These are phyloP conservation scores for Scolanthus callimorphus DNA, from an alignment of 92 coral and sea anemone genomes.

Conservation along the genomic window DNA sequence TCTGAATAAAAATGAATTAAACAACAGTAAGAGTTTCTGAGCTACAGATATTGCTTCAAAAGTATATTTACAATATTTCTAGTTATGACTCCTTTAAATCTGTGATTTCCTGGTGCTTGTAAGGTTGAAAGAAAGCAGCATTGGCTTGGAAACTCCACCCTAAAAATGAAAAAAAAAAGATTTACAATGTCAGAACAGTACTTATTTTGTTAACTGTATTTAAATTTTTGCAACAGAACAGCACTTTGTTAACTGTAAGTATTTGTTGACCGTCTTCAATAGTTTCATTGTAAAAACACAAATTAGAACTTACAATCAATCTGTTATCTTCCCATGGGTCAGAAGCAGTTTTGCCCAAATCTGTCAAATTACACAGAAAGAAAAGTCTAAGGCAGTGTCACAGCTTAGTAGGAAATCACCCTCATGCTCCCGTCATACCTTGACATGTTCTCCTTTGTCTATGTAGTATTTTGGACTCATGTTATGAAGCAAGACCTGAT, in stretches of 20 bases:
- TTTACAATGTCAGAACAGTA: too few species aligned
- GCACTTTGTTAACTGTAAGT: too few species aligned
- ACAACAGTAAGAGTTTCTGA: too few species aligned
- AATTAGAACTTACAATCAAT: conserved; percentile 72
- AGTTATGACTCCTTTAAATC: conserved; percentile 68
- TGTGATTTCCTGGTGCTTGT: conserved; percentile 51
- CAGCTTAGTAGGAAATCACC: not conserved
- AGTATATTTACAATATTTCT: conserved; percentile 82
- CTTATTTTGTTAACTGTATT: too few species aligned
- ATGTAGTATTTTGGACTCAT: conserved; percentile 56
- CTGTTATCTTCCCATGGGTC: conserved; percentile 95
- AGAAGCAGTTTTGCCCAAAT: conserved; percentile 77
- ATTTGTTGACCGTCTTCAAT: too few species aligned
- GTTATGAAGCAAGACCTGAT: conserved; percentile 62
- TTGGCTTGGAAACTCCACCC: conserved; percentile 27
- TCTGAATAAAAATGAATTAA: too few species aligned
- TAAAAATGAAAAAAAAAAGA: not conserved
- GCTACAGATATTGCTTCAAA: too few species aligned
- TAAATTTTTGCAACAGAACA: too few species aligned
- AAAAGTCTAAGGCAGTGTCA: too few species aligned
- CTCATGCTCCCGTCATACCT: conserved; percentile 40
- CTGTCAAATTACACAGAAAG: too few species aligned
- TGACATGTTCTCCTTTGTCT: conserved; percentile 71
- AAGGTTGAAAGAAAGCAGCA: conserved; percentile 41
- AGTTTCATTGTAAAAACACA: too few species aligned